Conservation (phyloP, 2,113 vertebrate species). For the Stigmatopora nigra region DNA sequence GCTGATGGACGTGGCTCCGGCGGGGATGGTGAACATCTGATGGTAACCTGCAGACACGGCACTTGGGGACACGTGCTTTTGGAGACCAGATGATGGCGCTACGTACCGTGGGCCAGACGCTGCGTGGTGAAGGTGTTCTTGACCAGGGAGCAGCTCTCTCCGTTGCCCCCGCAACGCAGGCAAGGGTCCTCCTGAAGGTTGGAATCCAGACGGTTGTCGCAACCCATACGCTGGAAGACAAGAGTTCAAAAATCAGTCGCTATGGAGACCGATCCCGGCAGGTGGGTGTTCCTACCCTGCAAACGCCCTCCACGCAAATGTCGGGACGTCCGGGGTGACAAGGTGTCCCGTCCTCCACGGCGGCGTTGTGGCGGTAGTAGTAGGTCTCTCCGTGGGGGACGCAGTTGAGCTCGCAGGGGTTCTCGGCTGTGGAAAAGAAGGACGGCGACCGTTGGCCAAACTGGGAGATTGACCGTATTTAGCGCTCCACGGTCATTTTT, state of each 20-base stretch:
- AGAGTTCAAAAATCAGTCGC: background rate
- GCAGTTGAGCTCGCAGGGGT: constrained; percentile 93
- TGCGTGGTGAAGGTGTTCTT: constrained; percentile 74
- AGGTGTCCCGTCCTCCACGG: constrained; percentile 83
- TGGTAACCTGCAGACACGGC: constrained; percentile 80
- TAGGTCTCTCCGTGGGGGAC: constrained; percentile 94
- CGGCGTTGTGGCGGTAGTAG: constrained; percentile 80
- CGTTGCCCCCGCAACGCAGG: constrained; percentile 85
- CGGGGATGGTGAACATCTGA: constrained; percentile 85
- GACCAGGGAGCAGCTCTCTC: constrained; percentile 76
- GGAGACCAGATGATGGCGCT: background rate
- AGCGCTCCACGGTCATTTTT: background rate
- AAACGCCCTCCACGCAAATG: constrained; percentile 84
- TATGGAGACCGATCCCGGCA: background rate
- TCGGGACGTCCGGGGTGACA: constrained; percentile 83
- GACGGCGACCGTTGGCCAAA: background rate
- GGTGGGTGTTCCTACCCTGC: constrained; percentile 69
- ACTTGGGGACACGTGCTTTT: background rate
- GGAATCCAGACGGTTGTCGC: constrained; percentile 86
- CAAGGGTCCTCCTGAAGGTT: constrained; percentile 85
- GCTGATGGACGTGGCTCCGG: constrained; percentile 82
- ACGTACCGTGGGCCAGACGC: constrained; percentile 78
- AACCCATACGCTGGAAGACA: constrained; percentile 76
- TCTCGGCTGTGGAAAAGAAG: constrained; percentile 68
- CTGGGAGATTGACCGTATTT: too few relatives aligned